These are phyloP conservation scores for Eciton burchellii DNA, from an alignment of 1,140 invertebrate genomes.

Conservation along the genomic window DNA sequence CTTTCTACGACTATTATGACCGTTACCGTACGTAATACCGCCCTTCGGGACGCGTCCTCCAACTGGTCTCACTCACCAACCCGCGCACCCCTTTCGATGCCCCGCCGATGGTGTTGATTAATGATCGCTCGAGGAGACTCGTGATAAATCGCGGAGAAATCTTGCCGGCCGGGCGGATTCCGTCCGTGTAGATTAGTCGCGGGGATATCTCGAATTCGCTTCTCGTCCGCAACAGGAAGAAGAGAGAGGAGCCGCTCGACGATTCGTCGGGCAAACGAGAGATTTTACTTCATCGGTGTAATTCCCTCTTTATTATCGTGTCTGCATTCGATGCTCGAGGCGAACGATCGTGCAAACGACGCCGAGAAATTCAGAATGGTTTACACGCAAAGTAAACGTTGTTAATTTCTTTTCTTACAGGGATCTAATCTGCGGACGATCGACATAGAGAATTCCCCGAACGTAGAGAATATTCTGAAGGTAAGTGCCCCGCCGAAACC, in stretches of 20 bases:
- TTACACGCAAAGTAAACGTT: not conserved
- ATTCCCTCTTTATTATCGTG: too few species aligned
- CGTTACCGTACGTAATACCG: constrained; percentile 66
- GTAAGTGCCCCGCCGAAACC: constrained; percentile 59
- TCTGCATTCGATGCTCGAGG: too few species aligned
- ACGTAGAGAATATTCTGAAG: constrained; percentile 82
- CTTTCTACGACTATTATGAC: constrained; percentile 65
- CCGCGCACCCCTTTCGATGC: constrained; percentile 27
- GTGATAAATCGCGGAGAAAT: constrained; percentile 67
- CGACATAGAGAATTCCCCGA: constrained; percentile 75
- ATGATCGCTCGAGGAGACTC: constrained; percentile 64
- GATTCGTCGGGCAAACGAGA: constrained; percentile 2
- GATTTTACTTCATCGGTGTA: constrained; percentile 1
- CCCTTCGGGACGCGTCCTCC: constrained; percentile 33
- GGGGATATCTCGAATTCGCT: not conserved
- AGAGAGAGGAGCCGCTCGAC: not conserved
- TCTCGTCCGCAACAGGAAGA: not conserved
- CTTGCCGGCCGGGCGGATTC: constrained; percentile 32
- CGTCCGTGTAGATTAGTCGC: constrained; percentile 56
- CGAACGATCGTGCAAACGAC: too few species aligned
- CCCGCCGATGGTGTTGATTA: constrained; percentile 64
- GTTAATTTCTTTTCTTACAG: constrained; percentile 69
- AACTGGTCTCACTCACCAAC: not conserved
- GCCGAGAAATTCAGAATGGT: not conserved
- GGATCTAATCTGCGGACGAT: constrained; percentile 71